Evolutionary conservation across 2,113 vertebrate genomes (phyloP).

Genomic region (Thalassarche chlororhynchos): DNA sequence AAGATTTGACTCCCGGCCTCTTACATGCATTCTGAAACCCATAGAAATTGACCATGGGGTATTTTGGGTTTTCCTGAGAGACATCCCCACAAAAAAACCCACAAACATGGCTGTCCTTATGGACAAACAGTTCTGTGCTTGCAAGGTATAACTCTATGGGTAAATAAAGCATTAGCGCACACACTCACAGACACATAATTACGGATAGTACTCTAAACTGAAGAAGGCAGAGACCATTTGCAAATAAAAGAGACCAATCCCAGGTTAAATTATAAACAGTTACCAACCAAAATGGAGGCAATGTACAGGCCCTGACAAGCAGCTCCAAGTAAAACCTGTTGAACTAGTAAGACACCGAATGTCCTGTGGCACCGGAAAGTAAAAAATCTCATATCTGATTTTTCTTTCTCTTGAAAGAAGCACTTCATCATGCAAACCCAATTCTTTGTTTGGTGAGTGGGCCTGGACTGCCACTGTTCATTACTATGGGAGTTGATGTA

Average conservation of each 20-base stretch:
- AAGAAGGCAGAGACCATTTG: neutral
- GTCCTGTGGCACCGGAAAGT: constrained; percentile 8
- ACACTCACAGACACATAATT: neutral
- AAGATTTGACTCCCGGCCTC: neutral
- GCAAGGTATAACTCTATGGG: neutral
- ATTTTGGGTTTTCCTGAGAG: neutral
- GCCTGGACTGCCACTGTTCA: constrained; percentile 33
- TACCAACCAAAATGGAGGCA: neutral
- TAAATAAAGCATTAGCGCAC: neutral
- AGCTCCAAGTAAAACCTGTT: constrained; percentile 28
- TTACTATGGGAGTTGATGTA: constrained; percentile 16
- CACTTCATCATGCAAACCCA: constrained; percentile 7
- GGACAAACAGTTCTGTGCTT: neutral
- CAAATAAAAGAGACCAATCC: neutral
- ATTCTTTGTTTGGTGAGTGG: constrained; percentile 11
- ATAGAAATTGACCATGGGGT: neutral
- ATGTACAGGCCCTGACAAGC: neutral
- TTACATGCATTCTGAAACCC: neutral
- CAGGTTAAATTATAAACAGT: neutral
- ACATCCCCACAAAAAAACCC: neutral
- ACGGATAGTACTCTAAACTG: neutral
- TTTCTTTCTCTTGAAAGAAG: constrained; percentile 16
- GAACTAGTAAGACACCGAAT: constrained; percentile 2
- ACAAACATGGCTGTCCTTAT: neutral
- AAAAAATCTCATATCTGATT: constrained; percentile 36